phyloP scores from a whole-genome alignment of 2,113 vertebrate species.

The Lophotis ruficrista region DNA sequence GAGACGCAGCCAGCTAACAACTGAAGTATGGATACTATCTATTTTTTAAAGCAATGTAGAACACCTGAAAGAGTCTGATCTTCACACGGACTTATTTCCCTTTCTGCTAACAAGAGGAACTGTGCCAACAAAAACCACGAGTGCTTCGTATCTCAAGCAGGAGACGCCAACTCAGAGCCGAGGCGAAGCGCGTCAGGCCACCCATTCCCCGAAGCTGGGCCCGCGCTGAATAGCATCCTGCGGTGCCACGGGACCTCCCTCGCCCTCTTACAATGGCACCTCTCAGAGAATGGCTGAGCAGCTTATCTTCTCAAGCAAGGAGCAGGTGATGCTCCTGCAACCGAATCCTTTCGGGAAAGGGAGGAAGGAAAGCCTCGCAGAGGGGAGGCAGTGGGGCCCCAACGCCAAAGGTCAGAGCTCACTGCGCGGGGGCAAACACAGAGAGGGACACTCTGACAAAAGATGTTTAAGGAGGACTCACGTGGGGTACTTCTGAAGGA shows the following conservation, averaged over 20 bases:
- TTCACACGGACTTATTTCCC: neutral
- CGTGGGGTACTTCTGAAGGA: neutral
- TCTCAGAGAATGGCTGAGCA: fast-evolving
- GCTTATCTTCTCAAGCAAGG: neutral
- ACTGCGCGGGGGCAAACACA: neutral
- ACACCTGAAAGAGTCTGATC: neutral
- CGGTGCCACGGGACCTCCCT: neutral
- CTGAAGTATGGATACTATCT: fast-evolving
- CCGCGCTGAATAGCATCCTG: fast-evolving
- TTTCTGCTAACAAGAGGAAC: neutral
- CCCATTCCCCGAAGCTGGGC: neutral
- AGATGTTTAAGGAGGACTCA: neutral
- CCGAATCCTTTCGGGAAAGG: neutral
- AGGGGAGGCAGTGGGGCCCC: neutral
- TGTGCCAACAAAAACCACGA: neutral
- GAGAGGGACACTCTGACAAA: neutral
- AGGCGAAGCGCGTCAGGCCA: fast-evolving
- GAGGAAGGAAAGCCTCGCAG: neutral
- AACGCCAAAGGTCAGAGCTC: neutral
- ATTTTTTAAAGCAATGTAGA: neutral
- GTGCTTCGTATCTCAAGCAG: neutral
- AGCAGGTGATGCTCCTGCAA: neutral
- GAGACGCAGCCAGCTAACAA: neutral
- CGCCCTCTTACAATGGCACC: fast-evolving
- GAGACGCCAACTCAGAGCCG: neutral